Percentiles rank a stretch among this genome's conserved stretches.
phyloP scores from a whole-genome alignment of 2,888 invertebrate genomes.

The Epsilonema sp. region DNA sequence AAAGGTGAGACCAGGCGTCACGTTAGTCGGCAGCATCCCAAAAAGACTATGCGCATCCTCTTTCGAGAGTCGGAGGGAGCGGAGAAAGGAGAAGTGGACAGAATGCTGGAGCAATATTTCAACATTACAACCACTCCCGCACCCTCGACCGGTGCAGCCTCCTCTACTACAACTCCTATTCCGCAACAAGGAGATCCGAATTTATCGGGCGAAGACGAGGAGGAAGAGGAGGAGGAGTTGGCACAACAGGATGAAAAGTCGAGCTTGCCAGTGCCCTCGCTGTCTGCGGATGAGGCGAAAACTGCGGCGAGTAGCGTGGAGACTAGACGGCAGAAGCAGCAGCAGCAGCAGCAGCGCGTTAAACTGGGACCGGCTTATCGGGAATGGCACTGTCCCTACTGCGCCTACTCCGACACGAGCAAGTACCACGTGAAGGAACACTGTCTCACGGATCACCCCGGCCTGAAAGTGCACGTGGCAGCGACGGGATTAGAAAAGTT shows the following conservation, averaged over 20 bases:
- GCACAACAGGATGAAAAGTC: no score
- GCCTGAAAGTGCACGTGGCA: conserved; percentile 1
- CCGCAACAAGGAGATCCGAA: no score
- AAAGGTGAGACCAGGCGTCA: conserved; percentile 9
- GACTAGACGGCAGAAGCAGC: conserved; percentile 1
- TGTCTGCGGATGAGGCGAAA: no score
- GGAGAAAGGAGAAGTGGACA: neutral
- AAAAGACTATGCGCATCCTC: neutral
- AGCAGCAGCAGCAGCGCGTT: no score
- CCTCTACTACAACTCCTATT: no score
- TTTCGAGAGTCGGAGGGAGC: conserved; percentile 5
- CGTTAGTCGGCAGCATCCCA: conserved; percentile 6
- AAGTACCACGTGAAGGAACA: conserved; percentile 9
- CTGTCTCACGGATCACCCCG: conserved; percentile 6
- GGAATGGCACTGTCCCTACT: conserved; percentile 8
- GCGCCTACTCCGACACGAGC: conserved; percentile 3
- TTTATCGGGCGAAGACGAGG: no score
- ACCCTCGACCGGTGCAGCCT: neutral
- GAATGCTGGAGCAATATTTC: conserved; percentile 7
- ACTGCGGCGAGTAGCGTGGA: conserved; percentile 3
- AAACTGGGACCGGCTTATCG: conserved; percentile 7
- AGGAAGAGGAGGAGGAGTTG: no score
- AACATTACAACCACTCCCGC: neutral
- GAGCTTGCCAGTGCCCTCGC: no score
- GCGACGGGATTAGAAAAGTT: no score